Evolutionary conservation across 2,888 invertebrate species (phyloP).

Genomic region (Cryptus viduatorius): DNA sequence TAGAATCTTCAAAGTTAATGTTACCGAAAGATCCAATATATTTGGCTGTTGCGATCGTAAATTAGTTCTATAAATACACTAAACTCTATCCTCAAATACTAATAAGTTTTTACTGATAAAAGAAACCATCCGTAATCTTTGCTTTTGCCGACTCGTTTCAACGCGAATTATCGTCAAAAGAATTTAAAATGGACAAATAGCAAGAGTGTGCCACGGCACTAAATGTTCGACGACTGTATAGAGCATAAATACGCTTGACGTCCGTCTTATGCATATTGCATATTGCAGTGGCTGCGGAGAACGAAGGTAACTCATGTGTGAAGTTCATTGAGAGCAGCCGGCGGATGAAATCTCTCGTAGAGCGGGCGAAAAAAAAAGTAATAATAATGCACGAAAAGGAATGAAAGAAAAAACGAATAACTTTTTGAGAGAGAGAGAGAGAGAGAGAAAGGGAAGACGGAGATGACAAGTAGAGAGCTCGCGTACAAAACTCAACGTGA

Average conservation of each 20-base stretch:
- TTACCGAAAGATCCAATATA: slow-evolving; percentile 20
- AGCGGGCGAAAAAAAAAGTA: neutral
- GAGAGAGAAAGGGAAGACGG: neutral
- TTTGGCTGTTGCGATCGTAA: neutral
- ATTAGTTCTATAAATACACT: neutral
- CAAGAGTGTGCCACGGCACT: slow-evolving; percentile 4
- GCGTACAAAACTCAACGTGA: slow-evolving; percentile 26
- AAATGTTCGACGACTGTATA: slow-evolving; percentile 42
- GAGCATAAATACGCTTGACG: slow-evolving; percentile 58
- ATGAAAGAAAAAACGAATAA: neutral
- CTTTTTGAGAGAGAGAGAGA: neutral
- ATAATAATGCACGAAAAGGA: neutral
- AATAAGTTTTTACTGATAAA: neutral
- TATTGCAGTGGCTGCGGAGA: slow-evolving; percentile 61
- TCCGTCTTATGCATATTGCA: slow-evolving; percentile 67
- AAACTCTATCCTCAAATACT: neutral
- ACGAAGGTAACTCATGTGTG: slow-evolving; percentile 58
- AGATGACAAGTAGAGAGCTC: slow-evolving; percentile 41
- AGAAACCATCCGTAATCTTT: neutral
- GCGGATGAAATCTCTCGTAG: neutral
- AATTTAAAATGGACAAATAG: slow-evolving; percentile 14
- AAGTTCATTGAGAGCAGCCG: slow-evolving; percentile 62
- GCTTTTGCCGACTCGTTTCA: neutral
- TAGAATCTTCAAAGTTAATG: slow-evolving; percentile 41
- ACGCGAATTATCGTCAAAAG: neutral